Evolutionary conservation across 2,797 vertebrate genomes (phyloP).

Genomic region (Hozukius guyotensis): DNA sequence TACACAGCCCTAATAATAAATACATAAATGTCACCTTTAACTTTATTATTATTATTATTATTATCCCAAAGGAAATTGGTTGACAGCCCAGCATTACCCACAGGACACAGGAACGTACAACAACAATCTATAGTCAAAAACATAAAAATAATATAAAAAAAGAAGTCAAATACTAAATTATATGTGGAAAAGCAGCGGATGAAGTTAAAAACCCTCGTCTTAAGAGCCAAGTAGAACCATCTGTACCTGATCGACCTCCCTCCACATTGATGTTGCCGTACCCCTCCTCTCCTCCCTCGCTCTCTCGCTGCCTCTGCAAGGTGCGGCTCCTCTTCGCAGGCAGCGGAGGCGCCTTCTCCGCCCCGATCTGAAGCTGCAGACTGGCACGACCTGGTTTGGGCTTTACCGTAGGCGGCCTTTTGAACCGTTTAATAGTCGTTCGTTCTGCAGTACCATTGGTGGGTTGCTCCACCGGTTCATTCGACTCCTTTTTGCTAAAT

Average conservation of each 20-base stretch:
- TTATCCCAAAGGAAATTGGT: neutral
- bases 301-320: constrained; percentile 22
- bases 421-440: neutral
- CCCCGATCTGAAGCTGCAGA: neutral
- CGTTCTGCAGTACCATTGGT: neutral
- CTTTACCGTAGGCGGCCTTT: constrained; percentile 65
- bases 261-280: constrained; percentile 29
- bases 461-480: neutral
- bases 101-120: too few species aligned
- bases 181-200: neutral
- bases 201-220: neutral
- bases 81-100: too few species aligned
- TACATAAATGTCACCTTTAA: neutral
- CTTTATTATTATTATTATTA: neutral
- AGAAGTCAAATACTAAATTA: neutral
- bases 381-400: constrained; percentile 57
- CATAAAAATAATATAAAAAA: too few species aligned
- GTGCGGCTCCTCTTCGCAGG: constrained; percentile 71
- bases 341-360: constrained; percentile 72
- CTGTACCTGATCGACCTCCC: constrained; percentile 78
- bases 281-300: constrained; percentile 3
- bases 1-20: neutral
- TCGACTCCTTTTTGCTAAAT: constrained; percentile 67
- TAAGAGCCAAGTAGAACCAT: neutral
- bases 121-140: neutral